Conservation (phyloP, 53 echinoderm and acorn worm genomes). For the Actinopyga echinites region DNA sequence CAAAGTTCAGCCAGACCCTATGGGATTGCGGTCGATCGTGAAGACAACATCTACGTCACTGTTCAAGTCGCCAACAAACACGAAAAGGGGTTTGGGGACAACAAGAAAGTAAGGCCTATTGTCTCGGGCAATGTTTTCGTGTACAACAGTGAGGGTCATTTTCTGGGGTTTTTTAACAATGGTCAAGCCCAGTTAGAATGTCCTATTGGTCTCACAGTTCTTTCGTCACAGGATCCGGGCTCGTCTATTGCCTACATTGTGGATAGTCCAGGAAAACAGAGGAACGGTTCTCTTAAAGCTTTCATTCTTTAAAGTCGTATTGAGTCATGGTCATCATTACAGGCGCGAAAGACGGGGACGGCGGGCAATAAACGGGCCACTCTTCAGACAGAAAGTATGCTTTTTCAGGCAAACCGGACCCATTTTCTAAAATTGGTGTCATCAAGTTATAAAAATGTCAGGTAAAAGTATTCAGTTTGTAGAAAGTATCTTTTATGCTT, state of each 20-base stretch:
- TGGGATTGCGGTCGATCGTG: not conserved
- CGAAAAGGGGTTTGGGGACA: not conserved
- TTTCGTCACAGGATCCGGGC: not conserved
- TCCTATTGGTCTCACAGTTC: not conserved
- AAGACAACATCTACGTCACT: not conserved
- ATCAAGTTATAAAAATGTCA: too few species aligned
- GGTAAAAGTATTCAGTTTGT: too few species aligned
- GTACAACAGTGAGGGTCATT: not conserved
- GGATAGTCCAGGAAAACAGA: not conserved
- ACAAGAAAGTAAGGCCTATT: not conserved
- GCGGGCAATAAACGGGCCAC: too few species aligned
- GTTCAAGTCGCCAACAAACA: not conserved
- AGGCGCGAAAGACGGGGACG: too few species aligned
- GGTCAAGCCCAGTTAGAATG: not conserved
- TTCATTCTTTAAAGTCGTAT: not conserved
- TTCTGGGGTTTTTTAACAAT: not conserved
- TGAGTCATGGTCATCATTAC: too few species aligned
- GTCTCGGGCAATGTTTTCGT: not conserved
- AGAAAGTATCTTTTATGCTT: too few species aligned
- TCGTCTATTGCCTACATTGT: not conserved
- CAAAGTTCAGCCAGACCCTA: not conserved
- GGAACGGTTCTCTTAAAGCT: not conserved
- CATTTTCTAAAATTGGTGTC: too few species aligned
- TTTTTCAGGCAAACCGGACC: too few species aligned
- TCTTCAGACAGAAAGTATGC: too few species aligned